Evolutionary conservation across 2,888 invertebrate genomes (phyloP).

Genomic region (Nephrocerus scutellatus): DNA sequence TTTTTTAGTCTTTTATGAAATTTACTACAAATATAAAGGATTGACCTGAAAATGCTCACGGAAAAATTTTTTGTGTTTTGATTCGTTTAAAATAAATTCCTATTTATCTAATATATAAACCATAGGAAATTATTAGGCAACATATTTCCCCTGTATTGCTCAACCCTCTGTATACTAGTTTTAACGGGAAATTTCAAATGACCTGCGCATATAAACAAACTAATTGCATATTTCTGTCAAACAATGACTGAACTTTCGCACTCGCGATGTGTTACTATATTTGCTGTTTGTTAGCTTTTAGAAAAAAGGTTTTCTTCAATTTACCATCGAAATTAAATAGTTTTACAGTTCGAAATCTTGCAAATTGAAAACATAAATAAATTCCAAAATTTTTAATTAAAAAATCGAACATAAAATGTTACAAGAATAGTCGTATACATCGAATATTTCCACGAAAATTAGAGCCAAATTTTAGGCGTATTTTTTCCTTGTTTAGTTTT

Average conservation of each 20-base stretch:
- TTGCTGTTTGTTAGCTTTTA: conserved; percentile 16
- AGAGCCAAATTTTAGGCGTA: conserved; percentile 25
- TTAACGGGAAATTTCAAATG: conserved; percentile 19
- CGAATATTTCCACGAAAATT: conserved; percentile 10
- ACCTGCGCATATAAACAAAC: conserved; percentile 27
- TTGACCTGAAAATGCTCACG: too few species aligned
- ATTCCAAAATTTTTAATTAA: conserved; percentile 15
- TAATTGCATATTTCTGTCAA: conserved; percentile 26
- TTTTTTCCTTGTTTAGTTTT: too few species aligned
- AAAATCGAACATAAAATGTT: conserved; percentile 10
- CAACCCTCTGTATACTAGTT: conserved; percentile 2
- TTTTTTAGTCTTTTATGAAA: too few species aligned
- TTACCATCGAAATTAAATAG: conserved; percentile 5
- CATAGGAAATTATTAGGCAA: too few species aligned
- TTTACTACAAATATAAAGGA: too few species aligned
- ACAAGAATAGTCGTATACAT: conserved; percentile 13
- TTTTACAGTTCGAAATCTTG: neutral
- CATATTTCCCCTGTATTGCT: neutral
- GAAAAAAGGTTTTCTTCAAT: neutral
- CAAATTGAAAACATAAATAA: conserved; percentile 8
- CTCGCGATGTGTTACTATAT: conserved; percentile 22
- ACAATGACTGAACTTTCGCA: conserved; percentile 21
- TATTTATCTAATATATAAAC: too few species aligned
- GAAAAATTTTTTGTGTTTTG: too few species aligned
- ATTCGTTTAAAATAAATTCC: too few species aligned